Conservation (phyloP, 2,888 invertebrate genomes). For the Lasioglossum figueresi region DNA sequence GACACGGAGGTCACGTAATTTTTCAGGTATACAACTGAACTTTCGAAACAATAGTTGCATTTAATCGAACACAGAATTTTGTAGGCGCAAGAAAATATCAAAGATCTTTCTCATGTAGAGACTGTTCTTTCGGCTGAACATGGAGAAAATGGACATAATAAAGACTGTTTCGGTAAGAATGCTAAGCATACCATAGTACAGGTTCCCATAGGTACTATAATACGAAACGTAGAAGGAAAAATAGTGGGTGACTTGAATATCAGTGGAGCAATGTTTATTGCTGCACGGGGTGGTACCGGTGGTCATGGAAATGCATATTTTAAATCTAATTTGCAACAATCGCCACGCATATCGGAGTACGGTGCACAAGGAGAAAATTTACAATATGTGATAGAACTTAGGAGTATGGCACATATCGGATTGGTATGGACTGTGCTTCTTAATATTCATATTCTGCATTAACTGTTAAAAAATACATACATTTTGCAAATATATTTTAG, state of each 20-base stretch:
- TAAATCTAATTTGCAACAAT: constrained; percentile 90
- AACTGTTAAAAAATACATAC: constrained; percentile 10
- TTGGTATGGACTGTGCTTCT: constrained; percentile 85
- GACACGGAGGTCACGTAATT: constrained; percentile 97
- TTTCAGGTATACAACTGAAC: constrained; percentile 86
- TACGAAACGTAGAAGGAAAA: constrained; percentile 86
- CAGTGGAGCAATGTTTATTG: constrained; percentile 93
- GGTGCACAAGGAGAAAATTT: constrained; percentile 93
- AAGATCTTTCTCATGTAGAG: constrained; percentile 89
- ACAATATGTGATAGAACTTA: constrained; percentile 91
- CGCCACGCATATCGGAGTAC: constrained; percentile 93
- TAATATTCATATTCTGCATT: constrained; percentile 8
- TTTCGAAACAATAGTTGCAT: neutral
- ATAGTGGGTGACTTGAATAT: constrained; percentile 89
- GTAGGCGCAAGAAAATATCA: constrained; percentile 88
- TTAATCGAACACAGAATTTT: constrained; percentile 21
- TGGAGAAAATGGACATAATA: constrained; percentile 90
- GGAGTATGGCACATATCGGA: constrained; percentile 98
- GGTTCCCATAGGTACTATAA: constrained; percentile 93
- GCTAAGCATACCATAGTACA: constrained; percentile 89
- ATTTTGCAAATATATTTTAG: constrained; percentile 79
- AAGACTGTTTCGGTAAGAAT: constrained; percentile 93
- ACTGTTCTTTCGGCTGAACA: constrained; percentile 87
- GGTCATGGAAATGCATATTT: constrained; percentile 98
- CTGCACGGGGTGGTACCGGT: constrained; percentile 97